Percentiles rank a stretch among this genome's conserved stretches.
These are phyloP conservation scores for Ochropleura plecta DNA, from an alignment of 2,888 invertebrate genomes.

Conservation along the genomic window DNA sequence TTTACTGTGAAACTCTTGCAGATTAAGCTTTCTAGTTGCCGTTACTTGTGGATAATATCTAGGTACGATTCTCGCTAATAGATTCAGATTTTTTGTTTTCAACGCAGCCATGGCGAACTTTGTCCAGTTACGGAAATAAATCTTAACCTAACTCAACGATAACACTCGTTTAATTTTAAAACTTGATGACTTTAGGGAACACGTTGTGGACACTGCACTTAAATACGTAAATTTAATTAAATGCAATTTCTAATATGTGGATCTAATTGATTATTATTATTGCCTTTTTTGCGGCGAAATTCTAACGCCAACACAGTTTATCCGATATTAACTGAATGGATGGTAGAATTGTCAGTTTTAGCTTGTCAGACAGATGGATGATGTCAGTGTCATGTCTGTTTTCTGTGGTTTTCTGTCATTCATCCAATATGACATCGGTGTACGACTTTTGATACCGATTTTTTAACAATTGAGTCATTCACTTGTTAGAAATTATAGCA, in stretches of 20 bases:
- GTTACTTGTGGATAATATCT: conserved; percentile 79
- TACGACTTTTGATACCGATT: no score
- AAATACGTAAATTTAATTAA: conserved; percentile 12
- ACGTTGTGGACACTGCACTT: not conserved
- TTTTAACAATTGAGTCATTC: no score
- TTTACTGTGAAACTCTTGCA: conserved; percentile 99
- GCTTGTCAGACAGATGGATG: not conserved
- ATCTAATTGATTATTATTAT: conserved; percentile 9
- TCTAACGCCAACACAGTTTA: not conserved
- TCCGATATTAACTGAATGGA: conserved; percentile 1
- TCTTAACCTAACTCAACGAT: conserved; percentile 51
- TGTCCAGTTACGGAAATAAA: conserved; percentile 67
- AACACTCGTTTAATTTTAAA: conserved; percentile 9
- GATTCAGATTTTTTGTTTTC: conserved; percentile 77
- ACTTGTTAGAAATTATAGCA: no score
- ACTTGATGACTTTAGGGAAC: not conserved
- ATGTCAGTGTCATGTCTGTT: not conserved
- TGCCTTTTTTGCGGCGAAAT: not conserved
- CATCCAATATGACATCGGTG: no score
- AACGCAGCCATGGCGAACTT: conserved; percentile 86
- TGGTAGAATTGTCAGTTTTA: not conserved
- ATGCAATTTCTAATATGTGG: conserved; percentile 1
- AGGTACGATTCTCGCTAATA: conserved; percentile 73
- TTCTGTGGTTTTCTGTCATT: no score
- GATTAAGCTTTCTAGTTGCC: conserved; percentile 93